Evolutionary conservation across 1,140 invertebrate genomes (phyloP).

Genomic region (Brachionus plicatilis): DNA sequence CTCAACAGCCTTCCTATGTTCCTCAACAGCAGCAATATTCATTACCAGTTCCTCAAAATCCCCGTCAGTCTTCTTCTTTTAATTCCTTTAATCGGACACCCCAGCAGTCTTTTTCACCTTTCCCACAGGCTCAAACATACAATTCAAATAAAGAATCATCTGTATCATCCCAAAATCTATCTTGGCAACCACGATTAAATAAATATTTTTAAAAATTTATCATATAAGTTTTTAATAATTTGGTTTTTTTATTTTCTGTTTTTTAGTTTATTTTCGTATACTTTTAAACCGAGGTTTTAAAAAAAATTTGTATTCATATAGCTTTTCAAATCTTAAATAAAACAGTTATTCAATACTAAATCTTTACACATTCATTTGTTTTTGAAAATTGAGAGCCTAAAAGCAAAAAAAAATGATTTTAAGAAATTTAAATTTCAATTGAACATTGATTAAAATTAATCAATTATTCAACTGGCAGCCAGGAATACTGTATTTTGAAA

Average conservation of each 20-base stretch:
- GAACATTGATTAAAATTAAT: too few species aligned
- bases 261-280: background rate
- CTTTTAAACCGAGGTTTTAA: too few species aligned
- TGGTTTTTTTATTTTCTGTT: background rate
- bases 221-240: background rate
- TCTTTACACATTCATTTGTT: too few species aligned
- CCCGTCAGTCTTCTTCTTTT: background rate
- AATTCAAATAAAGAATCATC: background rate
- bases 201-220: background rate
- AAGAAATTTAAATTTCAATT: too few species aligned
- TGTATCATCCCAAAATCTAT: background rate
- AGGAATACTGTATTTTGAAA: too few species aligned
- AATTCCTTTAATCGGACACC: too few species aligned
- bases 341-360: too few species aligned
- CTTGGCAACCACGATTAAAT: background rate
- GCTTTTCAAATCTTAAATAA: too few species aligned
- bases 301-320: too few species aligned
- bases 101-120: background rate
- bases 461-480: too few species aligned
- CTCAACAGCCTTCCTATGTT: background rate
- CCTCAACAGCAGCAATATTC: background rate
- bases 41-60: background rate
- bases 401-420: too few species aligned
- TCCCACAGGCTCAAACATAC: background rate
- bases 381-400: too few species aligned